Percentiles rank a stretch among this genome's conserved stretches.
These are phyloP conservation scores for Elgonia sp. DNA, from an alignment of 2,888 invertebrate genomes.

Conservation along the genomic window DNA sequence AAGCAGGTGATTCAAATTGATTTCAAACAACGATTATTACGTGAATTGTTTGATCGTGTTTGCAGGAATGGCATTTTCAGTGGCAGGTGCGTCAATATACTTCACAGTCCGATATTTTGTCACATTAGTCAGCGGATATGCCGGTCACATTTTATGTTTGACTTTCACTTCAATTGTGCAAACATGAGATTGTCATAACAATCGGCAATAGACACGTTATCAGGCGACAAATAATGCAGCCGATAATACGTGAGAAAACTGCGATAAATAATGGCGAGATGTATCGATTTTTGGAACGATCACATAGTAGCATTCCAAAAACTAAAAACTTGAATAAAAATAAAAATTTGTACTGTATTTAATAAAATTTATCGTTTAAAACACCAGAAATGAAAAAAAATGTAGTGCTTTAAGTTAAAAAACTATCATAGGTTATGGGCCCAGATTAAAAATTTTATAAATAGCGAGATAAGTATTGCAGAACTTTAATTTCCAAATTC, in stretches of 20 bases:
- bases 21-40: conserved; percentile 62
- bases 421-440: too few relatives aligned
- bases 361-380: too few relatives aligned
- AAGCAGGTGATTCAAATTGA: conserved; percentile 71
- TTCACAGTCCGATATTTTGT: conserved; percentile 75
- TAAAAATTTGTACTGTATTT: not conserved
- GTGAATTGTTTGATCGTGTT: conserved; percentile 67
- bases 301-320: too few relatives aligned
- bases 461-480: too few relatives aligned
- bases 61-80: conserved; percentile 63
- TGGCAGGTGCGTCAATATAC: conserved; percentile 68
- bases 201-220: conserved; percentile 52
- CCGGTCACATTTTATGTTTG: conserved; percentile 58
- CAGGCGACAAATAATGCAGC: conserved; percentile 45
- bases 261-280: not conserved
- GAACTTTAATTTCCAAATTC: too few relatives aligned
- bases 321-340: not conserved
- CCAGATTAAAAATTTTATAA: too few relatives aligned
- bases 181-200: conserved; percentile 70
- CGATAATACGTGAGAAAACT: conserved; percentile 56
- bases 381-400: not conserved
- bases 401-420: too few relatives aligned
- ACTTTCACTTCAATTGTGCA: conserved; percentile 65
- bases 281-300: too few relatives aligned
- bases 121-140: conserved; percentile 69